These are phyloP conservation scores for Pseudorectes ferrugineus DNA, from an alignment of 2,113 vertebrate genomes.

Conservation along the genomic window DNA sequence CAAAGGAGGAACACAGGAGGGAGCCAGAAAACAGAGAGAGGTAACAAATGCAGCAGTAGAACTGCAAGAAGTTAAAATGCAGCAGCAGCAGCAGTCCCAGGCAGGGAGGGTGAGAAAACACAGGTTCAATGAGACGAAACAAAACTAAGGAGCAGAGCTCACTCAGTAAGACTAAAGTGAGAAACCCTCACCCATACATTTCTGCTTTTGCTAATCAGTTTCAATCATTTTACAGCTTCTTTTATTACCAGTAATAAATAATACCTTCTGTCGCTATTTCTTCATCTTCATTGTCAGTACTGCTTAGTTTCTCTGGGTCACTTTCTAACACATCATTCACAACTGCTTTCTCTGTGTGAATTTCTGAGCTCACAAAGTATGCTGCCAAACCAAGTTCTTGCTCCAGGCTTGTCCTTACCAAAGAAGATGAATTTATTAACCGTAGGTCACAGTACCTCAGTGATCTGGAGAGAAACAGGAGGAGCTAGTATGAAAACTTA, in stretches of 20 bases:
- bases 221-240: background rate
- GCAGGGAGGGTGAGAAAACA: background rate
- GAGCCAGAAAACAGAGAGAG: background rate
- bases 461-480: constrained; percentile 76
- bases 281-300: constrained; percentile 95
- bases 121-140: background rate
- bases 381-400: constrained; percentile 95
- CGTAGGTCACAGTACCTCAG: constrained; percentile 94
- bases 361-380: constrained; percentile 84
- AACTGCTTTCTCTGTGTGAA: constrained; percentile 66
- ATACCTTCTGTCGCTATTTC: constrained; percentile 81
- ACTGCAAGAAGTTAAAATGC: background rate
- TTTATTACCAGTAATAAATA: background rate
- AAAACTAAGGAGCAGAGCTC: background rate
- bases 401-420: constrained; percentile 89
- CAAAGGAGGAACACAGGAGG: background rate
- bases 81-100: background rate
- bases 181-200: background rate
- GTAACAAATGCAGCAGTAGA: background rate
- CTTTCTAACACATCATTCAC: constrained; percentile 85
- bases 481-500: background rate
- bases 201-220: background rate
- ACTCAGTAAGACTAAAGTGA: background rate
- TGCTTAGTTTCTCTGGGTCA: constrained; percentile 90
- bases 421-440: constrained; percentile 88